These are phyloP conservation scores for Bos indicus DNA, from an alignment of 2,113 vertebrate genomes.

Conservation along the genomic window DNA sequence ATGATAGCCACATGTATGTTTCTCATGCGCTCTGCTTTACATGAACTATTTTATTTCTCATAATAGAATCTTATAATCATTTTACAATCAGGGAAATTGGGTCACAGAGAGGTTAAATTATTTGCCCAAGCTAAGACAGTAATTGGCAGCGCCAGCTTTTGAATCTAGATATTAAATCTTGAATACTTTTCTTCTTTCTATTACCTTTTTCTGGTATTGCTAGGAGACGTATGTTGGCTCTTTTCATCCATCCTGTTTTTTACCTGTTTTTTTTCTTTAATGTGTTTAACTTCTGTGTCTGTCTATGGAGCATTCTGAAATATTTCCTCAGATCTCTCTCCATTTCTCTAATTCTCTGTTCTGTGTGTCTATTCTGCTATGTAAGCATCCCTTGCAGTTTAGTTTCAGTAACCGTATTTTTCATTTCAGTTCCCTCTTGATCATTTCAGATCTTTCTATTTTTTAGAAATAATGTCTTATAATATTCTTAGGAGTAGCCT, in stretches of 20 bases:
- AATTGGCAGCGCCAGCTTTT: background rate
- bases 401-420: background rate
- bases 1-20: background rate
- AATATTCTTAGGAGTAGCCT: background rate
- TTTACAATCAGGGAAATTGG: background rate
- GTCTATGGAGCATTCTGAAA: background rate
- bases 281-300: background rate
- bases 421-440: background rate
- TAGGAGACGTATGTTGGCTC: background rate
- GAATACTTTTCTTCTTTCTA: background rate
- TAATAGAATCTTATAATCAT: background rate
- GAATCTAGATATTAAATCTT: background rate
- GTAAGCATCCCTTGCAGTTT: background rate
- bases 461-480: constrained; percentile 9
- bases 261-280: background rate
- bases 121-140: background rate
- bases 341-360: background rate
- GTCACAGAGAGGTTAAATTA: background rate
- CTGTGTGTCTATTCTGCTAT: background rate
- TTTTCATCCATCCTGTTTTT: background rate
- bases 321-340: background rate
- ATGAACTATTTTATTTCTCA: background rate
- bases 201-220: background rate
- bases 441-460: background rate
- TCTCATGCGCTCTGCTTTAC: background rate